Base-by-base conservation (phyloP, 2,113 vertebrate species). In the Solea solea region DNA sequence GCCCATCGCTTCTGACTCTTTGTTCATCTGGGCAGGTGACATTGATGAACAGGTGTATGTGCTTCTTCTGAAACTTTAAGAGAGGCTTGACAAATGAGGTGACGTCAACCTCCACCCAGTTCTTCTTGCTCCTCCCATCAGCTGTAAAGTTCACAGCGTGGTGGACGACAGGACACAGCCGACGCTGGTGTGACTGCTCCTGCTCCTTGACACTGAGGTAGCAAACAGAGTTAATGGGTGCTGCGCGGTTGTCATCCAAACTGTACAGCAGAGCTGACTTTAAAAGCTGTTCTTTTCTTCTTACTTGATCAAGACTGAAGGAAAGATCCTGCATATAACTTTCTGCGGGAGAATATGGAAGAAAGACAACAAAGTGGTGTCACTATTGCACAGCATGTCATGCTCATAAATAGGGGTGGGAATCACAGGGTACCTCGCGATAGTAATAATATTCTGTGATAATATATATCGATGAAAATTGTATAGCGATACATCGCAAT, bases 251-350 rank as follows among this genome's bases (percentile, higher is more conserved):
- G 8, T 81, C 91, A 81, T 94, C 93, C 34, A 95, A 90, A 55
- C 93, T 94, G 72, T 96, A 98, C 1, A 99, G 92, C 89, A 99
- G 83, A 72, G 96, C 93, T 0, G 96, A 97, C 88, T 95, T 97
- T 59, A 97, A 88, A 15, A 97, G 86, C 76, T 93, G 92, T 71
- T 99, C 98, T 11, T 94, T 90, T 34, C 89, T 78, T 67, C 94
- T 92, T 2, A 99, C 93, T 40, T 90, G 94, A 65, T 94, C 94
- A 82, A 99, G 90, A 81, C 92, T 96, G 89, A 97, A 99, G 61
- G 94, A 93, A 69, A 98, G 90, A 81, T 95, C 95, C 89, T 94
- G 92, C 2, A 93, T 91, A 9, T 92, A 94, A 73, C 86, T 16
- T 0, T 91, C 90, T 93, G 93, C 86, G 91, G 84, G 49, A 90